A percentile compares a stretch with the other conserved stretches of the same genome.
These are phyloP conservation scores for Saccopteryx leptura DNA, from an alignment of 2,113 vertebrate genomes.

Conservation along the genomic window DNA sequence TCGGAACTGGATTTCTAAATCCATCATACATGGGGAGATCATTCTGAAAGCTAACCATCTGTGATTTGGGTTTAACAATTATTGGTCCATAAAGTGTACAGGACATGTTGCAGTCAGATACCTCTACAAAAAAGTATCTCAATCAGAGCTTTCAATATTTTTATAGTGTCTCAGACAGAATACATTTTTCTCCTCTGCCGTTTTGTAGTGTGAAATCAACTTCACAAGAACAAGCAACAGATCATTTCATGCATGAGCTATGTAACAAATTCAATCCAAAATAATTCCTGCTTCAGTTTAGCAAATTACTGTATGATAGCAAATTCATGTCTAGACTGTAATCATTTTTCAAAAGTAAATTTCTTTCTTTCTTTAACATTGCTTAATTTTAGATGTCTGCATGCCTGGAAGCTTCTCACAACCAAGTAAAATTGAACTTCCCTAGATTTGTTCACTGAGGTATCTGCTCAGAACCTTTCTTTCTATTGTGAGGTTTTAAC, in stretches of 20 bases:
- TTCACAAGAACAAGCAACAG: slow-evolving; percentile 51
- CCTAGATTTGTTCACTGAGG: slow-evolving; percentile 20
- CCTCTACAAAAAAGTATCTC: slow-evolving; percentile 22
- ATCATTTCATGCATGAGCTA: slow-evolving; percentile 57
- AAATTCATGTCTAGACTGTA: slow-evolving; percentile 45
- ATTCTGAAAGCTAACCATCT: slow-evolving; percentile 68
- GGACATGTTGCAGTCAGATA: slow-evolving; percentile 52
- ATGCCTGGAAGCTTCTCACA: slow-evolving; percentile 7
- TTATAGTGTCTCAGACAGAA: slow-evolving; percentile 41
- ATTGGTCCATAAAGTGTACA: slow-evolving; percentile 56
- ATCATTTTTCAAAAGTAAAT: slow-evolving; percentile 44
- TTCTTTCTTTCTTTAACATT: slow-evolving; percentile 20
- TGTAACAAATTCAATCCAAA: slow-evolving; percentile 65
- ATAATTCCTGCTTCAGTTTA: slow-evolving; percentile 66
- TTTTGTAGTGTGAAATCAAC: slow-evolving; percentile 39
- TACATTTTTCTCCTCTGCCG: neutral
- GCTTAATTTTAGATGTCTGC: slow-evolving; percentile 57
- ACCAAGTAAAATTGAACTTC: slow-evolving; percentile 36
- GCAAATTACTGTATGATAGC: slow-evolving; percentile 62
- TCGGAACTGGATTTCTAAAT: fast-evolving
- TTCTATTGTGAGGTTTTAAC: neutral
- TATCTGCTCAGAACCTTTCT: neutral
- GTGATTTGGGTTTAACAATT: slow-evolving; percentile 54
- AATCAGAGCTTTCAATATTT: slow-evolving; percentile 52
- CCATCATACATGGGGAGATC: neutral